phyloP scores from a whole-genome alignment of 2,113 vertebrate genomes.

The Rattus rattus region DNA sequence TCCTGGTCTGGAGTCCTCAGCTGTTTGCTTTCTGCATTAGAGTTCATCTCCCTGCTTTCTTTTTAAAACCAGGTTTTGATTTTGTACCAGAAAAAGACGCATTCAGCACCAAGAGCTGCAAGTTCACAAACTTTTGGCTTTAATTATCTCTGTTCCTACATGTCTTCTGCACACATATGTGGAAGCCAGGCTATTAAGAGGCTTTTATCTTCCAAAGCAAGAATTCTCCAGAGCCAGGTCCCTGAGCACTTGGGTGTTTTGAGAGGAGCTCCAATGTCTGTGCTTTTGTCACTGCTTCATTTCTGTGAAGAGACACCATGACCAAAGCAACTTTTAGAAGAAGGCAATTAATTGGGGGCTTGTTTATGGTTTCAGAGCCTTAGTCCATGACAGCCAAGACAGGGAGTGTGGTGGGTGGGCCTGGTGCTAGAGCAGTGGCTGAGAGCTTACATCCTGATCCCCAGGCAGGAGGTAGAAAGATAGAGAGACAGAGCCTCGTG shows the following conservation, averaged over 20 bases:
- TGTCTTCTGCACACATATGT: not conserved
- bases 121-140: not conserved
- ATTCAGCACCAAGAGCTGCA: not conserved
- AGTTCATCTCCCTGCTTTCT: not conserved
- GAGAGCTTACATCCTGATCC: not conserved
- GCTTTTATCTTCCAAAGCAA: constrained; percentile 1
- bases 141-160: not conserved
- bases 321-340: not conserved
- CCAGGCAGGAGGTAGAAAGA: not conserved
- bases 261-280: not conserved
- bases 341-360: not conserved
- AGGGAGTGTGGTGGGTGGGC: not conserved
- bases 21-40: not conserved
- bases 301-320: not conserved
- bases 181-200: not conserved
- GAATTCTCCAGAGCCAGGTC: not conserved
- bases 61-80: not conserved
- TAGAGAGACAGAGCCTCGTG: not conserved
- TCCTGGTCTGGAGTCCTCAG: not conserved
- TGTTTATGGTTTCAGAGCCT: not conserved
- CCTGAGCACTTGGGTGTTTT: not conserved
- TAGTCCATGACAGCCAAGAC: not conserved
- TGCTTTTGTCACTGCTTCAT: not conserved
- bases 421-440: not conserved
- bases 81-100: not conserved